Evolutionary conservation across 1,140 invertebrate genomes (phyloP), one percentile per base, ranked within the genome.

Genomic region (Matsumurasca onukii): DNA sequence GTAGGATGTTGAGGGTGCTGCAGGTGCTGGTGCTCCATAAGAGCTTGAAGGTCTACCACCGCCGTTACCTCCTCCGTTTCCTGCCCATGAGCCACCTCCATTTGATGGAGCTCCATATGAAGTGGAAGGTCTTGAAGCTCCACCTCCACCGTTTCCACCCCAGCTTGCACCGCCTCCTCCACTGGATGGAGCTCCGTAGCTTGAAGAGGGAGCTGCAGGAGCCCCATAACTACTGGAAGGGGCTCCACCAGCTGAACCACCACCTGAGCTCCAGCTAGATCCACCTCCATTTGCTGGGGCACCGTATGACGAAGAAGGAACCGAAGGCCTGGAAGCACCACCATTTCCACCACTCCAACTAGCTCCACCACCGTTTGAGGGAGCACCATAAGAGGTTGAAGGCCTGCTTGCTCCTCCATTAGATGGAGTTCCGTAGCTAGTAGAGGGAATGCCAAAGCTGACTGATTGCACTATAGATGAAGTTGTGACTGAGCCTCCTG

Each of bases 351-450:
- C 25, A 17, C 59, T 27, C 9, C 13, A 22, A 25, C 25, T 15
- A 27, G 3, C 25, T 12, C 45, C n/a, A 9, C 34, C 34, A 9
- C 34, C 55, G n/a, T n/a, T n/a, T 1, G 68, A 59, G 1, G 69
- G 72, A 20, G 70, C 63, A n/a, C 71, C 70, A 66, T 74, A 74
- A 34, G 67, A 59, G 1, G 66, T 20, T 15, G 72, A 71, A 59
- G 72, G 69, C 17, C 5, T 17, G 24, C 22, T 12, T 1, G 31
- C 59, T 12, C 17, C 13, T 20, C 64, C 65, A 29, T 20, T 15
- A 0, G 72, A 66, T 39, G 69, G 69, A 48, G 72, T 59, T n/a
- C 70, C 68, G 52, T 72, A 73, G 59, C 62, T 59, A 3, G 24
- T 29, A 9, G 62, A 65, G 15, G 62, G 62, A 24, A 65, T 65